Evolutionary conservation across 1,140 invertebrate species (phyloP), one percentile per base, ranked within the genome.

Genomic region (Sitophilus oryzae): DNA sequence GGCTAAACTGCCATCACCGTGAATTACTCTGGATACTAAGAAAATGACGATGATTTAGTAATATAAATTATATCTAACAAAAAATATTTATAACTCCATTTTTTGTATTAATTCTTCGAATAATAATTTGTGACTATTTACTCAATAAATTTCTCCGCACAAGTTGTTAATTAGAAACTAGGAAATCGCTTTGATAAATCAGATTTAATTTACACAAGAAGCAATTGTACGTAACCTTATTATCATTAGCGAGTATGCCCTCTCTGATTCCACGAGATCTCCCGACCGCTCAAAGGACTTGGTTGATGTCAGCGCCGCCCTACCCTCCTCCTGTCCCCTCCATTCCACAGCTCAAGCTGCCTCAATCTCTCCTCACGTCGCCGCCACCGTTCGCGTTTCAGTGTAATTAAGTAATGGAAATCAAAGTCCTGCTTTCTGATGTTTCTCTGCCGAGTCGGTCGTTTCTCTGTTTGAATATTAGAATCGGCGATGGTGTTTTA

Each of bases 351-450:
- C n/a, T n/a, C n/a, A n/a, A n/a, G n/a, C 47, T 43, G 42, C 48
- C 53, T 58, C 61, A 58, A 56, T 62, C 58, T 57, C 59, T 30
- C 5, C 5, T 11, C 11, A 11, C 5, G 5, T 30, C 5, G 25
- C 25, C 11, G 25, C 5, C 25, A n/a, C 11, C 25, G 11, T 30
- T 11, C 25, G 57, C 54, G 60, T 61, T 65, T 66, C 66, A 61
- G 59, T 66, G 65, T 68, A 68, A 68, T 68, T 68, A 68, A 65
- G 66, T 68, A 68, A 68, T 65, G 63, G 65, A 65, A 68, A 68
- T 68, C 65, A 68, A 66, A 66, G 63, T 68, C 65, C 59, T 61
- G 60, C 64, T 62, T 66, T 66, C 63, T 66, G 66, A 66, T 63
- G n/a, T n/a, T n/a, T n/a, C n/a, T n/a, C n/a, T n/a, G n/a, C n/a